Base-by-base conservation (phyloP, 2,888 invertebrate genomes). In the Cantharis nigra region DNA sequence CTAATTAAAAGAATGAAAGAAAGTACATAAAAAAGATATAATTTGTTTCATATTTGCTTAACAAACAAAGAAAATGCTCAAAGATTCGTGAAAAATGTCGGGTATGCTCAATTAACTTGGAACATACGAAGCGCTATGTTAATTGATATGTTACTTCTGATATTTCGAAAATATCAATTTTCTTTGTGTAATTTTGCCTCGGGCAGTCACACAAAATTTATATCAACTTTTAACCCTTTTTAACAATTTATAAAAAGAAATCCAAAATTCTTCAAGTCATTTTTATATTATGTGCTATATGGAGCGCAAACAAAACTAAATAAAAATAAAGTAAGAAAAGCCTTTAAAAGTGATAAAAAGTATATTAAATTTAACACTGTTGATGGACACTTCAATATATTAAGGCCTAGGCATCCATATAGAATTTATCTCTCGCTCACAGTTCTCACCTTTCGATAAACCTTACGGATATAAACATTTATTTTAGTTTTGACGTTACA, bases 31-130 rank as follows among this genome's bases (percentile, higher is more conserved):
- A 28, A 75, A 70, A 70, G 10, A 70, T 26, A 9, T 20, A 18
- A 69, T 69, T 33, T 26, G 30, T 69, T 30, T 69, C 69, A 69
- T 75, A 64, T 75, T 69, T 74, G 63, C 13, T 70, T 75, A 75
- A 70, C 70, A 75, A 74, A 75, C 70, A 65, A 65, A 75, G 69
- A 70, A 75, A 2, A 75, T 70, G 70, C 26, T 69, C 63, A 3
- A 23, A 74, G 26, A 26, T 33, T 67, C 23, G 67, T 67, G 62
- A 49, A 33, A 26, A 23, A 20, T 72, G 72, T 69, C 72, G 49
- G 10, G 9, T 28, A 72, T n/a, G 65, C 30, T 71, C 67, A 33
- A 67, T 72, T 72, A 49, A 62, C 33, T 65, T 33, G n/a, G n/a
- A 49, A 49, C 49, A n/a, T 49, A n/a, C n/a, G 2, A 49, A 49